Evolutionary conservation across 92 coral and sea anemone species (phyloP), one percentile per base, ranked within the genome.

Genomic region (Zoanthus sansibaricus): DNA sequence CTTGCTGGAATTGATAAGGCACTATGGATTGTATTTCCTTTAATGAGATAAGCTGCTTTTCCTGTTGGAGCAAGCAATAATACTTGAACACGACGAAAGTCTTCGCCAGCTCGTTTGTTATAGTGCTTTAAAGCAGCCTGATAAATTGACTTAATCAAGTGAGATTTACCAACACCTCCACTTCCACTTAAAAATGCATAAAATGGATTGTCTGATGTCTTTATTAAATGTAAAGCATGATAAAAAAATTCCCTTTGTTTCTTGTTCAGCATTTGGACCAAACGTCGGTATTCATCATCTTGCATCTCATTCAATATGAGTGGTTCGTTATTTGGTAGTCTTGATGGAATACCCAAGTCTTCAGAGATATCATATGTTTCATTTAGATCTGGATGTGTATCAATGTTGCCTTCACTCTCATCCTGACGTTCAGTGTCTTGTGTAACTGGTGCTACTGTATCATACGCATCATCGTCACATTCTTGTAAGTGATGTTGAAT

Each of bases 61-160:
- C 84, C 83, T 5, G 87, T 83, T 1, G 92, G 88, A 17, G 92
- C 88, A n/a, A 89, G n/a, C 52, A 89, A 76, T 69, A 89, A 25
- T 58, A 84, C 80, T 47, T 89, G 64, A 33, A 48, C 71, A 18
- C 58, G 49, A 33, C 45, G 84, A 46, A 89, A 83, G 69, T 89
- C 88, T 10, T 75, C 71, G 11, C 89, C 88, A 84, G 92, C 88
- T 51, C 78, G 71, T 1, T 83, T 74, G 70, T 52, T 89, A 52
- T 31, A 84, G 83, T 76, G 86, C 52, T 89, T 89, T 9, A 84
- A 20, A 31, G 92, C 86, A 14, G 92, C 89, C 69, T 89, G 92
- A 85, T 89, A 89, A 6, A 85, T 20, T 15, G 89, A 79, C 71
- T 86, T 90, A 11, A 64, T 76, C 17, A 84, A 25, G 49, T 89